phyloP scores from a whole-genome alignment of 2,797 vertebrate species.

The Neosilurus hyrtlii region DNA sequence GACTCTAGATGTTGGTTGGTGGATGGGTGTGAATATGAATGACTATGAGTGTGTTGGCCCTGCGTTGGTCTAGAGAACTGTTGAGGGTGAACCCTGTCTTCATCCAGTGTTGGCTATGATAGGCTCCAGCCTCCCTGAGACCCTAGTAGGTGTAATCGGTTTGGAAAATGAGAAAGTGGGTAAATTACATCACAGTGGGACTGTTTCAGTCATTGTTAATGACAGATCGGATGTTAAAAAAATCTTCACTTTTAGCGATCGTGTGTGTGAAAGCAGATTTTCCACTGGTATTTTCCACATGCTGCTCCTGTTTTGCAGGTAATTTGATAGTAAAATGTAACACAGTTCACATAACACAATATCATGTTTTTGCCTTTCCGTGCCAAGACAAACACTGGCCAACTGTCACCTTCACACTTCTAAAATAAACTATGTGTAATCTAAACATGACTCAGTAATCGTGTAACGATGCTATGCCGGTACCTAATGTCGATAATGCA shows the following conservation, averaged over 20 bases:
- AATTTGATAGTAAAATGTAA: slow-evolving; percentile 3
- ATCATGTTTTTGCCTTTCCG: neutral
- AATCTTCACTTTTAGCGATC: neutral
- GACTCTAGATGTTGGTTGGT: no score
- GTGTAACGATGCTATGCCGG: neutral
- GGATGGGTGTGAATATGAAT: no score
- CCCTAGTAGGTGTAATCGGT: no score
- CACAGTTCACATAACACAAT: neutral
- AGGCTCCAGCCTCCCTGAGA: no score
- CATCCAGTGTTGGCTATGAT: no score
- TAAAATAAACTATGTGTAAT: neutral
- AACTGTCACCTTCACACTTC: neutral
- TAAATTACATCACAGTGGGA: neutral
- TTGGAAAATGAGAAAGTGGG: no score
- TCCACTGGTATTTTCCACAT: neutral
- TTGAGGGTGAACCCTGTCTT: no score
- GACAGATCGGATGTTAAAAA: neutral
- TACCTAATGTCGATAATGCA: neutral
- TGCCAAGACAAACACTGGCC: neutral
- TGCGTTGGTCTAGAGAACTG: no score
- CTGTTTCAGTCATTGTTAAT: neutral
- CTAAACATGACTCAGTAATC: neutral
- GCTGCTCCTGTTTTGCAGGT: neutral
- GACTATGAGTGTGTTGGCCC: no score
- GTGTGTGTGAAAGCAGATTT: neutral